Conservation (phyloP, 1,140 invertebrate genomes). For the Solenopsis invicta region DNA sequence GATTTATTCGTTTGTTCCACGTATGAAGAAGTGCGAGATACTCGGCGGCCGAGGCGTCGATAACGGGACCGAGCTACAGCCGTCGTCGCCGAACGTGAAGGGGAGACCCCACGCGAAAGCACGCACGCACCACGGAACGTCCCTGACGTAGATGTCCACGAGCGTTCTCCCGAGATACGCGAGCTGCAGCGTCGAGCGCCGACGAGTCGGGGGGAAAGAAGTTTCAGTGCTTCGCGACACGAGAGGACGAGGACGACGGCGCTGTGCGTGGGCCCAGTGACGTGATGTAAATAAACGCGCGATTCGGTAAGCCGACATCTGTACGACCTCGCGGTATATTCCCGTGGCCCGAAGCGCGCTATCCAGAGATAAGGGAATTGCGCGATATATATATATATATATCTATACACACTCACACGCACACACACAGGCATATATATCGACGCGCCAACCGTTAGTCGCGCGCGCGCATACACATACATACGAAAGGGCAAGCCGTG, state of each 20-base stretch:
- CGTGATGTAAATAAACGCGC: constrained; percentile 60
- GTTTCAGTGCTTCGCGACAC: not conserved
- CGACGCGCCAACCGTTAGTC: constrained; percentile 50
- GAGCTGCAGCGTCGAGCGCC: constrained; percentile 46
- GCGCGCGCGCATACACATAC: constrained; percentile 2
- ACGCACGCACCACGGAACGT: constrained; percentile 16
- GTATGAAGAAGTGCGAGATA: constrained; percentile 61
- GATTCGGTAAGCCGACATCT: not conserved
- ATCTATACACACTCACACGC: not conserved
- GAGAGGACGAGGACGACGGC: not conserved
- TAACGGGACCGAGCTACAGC: constrained; percentile 40
- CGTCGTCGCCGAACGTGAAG: constrained; percentile 48
- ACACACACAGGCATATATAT: not conserved
- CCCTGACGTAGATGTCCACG: constrained; percentile 63
- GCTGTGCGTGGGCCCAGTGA: not conserved
- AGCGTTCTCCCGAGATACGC: constrained; percentile 39
- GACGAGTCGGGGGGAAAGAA: constrained; percentile 28
- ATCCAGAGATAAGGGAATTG: constrained; percentile 26
- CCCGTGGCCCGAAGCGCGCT: not conserved
- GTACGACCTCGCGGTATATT: not conserved
- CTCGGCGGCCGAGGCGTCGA: constrained; percentile 49
- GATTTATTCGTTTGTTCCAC: constrained; percentile 73
- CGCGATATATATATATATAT: constrained; percentile 40
- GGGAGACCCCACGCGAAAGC: not conserved
- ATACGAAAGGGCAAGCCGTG: not conserved